Percentiles rank a stretch among this genome's conserved stretches.
phyloP scores from a whole-genome alignment of 2,888 invertebrate species.

The Gasteruption jaculator region DNA sequence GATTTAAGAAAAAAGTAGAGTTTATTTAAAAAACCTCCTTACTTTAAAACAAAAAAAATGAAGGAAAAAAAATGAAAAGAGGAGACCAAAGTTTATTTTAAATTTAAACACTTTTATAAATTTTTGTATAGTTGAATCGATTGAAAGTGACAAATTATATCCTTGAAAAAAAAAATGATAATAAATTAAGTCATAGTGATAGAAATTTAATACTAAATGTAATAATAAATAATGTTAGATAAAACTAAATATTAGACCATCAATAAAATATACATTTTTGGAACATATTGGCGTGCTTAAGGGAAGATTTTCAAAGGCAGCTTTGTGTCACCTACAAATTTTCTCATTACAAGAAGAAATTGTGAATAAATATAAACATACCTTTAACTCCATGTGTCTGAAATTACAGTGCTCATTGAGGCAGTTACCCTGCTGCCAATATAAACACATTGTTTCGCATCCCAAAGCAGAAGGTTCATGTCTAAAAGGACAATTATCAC shows the following conservation, averaged over 20 bases:
- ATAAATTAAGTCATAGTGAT: too few relatives aligned
- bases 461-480: conserved; percentile 81
- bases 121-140: too few relatives aligned
- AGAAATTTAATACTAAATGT: too few relatives aligned
- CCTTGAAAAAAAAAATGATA: not conserved
- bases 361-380: conserved; percentile 45
- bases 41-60: too few relatives aligned
- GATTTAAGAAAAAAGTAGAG: too few relatives aligned
- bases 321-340: not conserved
- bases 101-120: too few relatives aligned
- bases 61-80: too few relatives aligned
- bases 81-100: too few relatives aligned
- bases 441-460: conserved; percentile 74
- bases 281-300: not conserved
- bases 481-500: conserved; percentile 74
- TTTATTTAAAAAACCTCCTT: too few relatives aligned
- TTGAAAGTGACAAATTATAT: not conserved
- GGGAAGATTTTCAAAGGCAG: conserved; percentile 10
- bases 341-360: conserved; percentile 14
- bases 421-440: conserved; percentile 81
- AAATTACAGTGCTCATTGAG: conserved; percentile 72
- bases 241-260: conserved; percentile 1
- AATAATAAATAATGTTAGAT: not conserved
- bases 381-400: conserved; percentile 81
- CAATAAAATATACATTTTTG: too few relatives aligned